Evolutionary conservation across 2,113 vertebrate species (phyloP).

Genomic region (Illadopsis cleaveri): DNA sequence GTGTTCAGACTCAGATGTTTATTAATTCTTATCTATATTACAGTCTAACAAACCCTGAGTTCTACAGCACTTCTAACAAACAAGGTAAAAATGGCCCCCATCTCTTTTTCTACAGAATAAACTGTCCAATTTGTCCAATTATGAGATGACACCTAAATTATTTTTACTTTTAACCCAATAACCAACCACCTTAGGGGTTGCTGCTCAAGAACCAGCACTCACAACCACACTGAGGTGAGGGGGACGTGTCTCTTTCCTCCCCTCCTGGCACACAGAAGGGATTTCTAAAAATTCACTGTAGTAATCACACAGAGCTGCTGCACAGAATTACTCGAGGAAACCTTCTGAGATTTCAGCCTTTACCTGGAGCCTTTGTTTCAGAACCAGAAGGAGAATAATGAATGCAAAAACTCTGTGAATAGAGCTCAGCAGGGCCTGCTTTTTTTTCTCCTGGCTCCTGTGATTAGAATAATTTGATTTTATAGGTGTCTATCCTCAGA

Average conservation of each 20-base stretch:
- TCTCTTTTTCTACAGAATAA: too few species aligned
- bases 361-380: slow-evolving; percentile 40
- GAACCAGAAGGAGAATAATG: slow-evolving; percentile 54
- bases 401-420: slow-evolving; percentile 65
- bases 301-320: slow-evolving; percentile 53
- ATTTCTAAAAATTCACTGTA: slow-evolving; percentile 40
- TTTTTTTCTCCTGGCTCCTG: slow-evolving; percentile 60
- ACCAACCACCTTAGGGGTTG: too few species aligned
- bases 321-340: slow-evolving; percentile 45
- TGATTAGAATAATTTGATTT: slow-evolving; percentile 76
- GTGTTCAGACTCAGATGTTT: too few species aligned
- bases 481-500: slow-evolving; percentile 73
- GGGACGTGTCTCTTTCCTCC: background rate
- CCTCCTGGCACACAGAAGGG: background rate
- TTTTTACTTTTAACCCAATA: too few species aligned
- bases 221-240: background rate
- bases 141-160: too few species aligned
- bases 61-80: too few species aligned
- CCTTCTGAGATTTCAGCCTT: slow-evolving; percentile 57
- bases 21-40: too few species aligned
- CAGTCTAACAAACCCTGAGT: too few species aligned
- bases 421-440: slow-evolving; percentile 52
- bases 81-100: too few species aligned
- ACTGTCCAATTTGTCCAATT: too few species aligned
- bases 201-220: background rate